A percentile compares a stretch with the other conserved stretches of the same genome.
These are phyloP conservation scores for Xiphydria camelus DNA, from an alignment of 2,888 invertebrate species.

Conservation along the genomic window DNA sequence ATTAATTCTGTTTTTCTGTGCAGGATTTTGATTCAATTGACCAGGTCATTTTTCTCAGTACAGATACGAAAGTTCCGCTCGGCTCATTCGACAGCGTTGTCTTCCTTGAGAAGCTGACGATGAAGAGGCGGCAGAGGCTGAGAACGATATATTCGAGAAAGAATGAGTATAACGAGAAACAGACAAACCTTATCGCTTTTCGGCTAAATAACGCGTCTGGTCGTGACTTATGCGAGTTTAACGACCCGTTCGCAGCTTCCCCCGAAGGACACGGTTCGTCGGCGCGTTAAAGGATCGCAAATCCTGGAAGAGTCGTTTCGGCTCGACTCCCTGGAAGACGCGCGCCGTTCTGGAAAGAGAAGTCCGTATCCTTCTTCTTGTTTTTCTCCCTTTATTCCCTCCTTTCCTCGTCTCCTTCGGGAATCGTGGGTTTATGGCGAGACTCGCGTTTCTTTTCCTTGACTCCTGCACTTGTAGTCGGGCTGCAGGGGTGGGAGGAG, in stretches of 20 bases:
- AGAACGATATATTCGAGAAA: conserved; percentile 39
- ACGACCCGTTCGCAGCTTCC: conserved; percentile 11
- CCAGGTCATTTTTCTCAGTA: not conserved
- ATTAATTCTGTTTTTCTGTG: no score
- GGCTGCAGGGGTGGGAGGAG: no score
- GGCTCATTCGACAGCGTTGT: not conserved
- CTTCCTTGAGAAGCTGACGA: conserved; percentile 15
- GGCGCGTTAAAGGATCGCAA: conserved; percentile 34
- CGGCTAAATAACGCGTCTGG: conserved; percentile 32
- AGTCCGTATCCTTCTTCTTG: no score
- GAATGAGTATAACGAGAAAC: conserved; percentile 37
- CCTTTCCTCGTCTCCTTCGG: no score
- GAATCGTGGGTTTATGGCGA: no score
- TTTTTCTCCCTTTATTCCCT: no score
- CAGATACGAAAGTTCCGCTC: not conserved
- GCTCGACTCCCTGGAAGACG: no score
- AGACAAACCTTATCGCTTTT: conserved; percentile 35
- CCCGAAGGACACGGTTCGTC: conserved; percentile 22
- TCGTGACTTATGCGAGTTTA: conserved; percentile 18
- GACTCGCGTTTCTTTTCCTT: no score
- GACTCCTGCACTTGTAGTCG: no score
- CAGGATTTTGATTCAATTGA: no score
- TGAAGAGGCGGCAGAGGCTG: no score
- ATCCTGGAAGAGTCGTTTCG: conserved; percentile 23
- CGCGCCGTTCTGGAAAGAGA: no score